phyloP scores from a whole-genome alignment of 2,113 vertebrate species.

The Strigops habroptila region DNA sequence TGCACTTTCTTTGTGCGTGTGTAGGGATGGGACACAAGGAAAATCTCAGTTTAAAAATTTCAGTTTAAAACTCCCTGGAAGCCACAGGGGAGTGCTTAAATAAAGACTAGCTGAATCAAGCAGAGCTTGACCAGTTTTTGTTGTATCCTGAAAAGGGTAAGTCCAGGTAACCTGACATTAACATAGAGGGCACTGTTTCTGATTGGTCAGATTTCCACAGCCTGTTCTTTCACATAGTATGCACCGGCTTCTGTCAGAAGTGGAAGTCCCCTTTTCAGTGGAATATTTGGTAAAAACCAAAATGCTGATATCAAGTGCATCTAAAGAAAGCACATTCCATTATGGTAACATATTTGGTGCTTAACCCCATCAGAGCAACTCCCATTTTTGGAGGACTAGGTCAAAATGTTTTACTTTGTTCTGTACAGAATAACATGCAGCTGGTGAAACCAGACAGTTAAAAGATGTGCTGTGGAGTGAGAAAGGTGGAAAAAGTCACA shows the following conservation, averaged over 20 bases:
- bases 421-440: background rate
- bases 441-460: background rate
- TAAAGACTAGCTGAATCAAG: background rate
- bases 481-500: background rate
- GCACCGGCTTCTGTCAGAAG: background rate
- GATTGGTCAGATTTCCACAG: background rate
- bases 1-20: rapidly evolving
- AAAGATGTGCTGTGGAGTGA: background rate
- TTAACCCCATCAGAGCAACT: background rate
- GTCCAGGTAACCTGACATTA: background rate
- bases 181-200: background rate
- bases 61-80: background rate
- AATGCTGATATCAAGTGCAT: background rate
- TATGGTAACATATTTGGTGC: background rate
- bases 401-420: background rate
- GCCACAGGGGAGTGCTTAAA: background rate
- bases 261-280: background rate
- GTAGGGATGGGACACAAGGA: background rate
- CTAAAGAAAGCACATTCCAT: background rate
- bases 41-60: background rate
- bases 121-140: background rate
- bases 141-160: background rate
- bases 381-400: background rate
- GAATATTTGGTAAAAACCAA: background rate
- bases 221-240: background rate